Base-by-base conservation (phyloP, 1,140 invertebrate genomes). In the Spodoptera frugiperda region DNA sequence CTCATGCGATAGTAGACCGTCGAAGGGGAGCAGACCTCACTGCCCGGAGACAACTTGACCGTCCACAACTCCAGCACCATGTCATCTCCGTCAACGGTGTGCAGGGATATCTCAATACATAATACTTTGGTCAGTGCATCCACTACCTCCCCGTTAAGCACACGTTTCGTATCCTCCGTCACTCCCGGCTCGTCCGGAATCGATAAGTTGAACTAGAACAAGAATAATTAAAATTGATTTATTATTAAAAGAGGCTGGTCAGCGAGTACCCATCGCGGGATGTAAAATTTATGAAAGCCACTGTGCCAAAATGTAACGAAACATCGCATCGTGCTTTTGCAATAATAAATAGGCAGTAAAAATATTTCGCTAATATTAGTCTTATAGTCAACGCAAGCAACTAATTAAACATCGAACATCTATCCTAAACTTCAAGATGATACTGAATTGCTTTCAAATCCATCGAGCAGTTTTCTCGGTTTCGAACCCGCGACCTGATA, bases 21-120 rank as follows among this genome's bases (percentile, higher is more conserved):
- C 3, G 90, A 88, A 8, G 91, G 83, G 6, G 91, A 91, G 54
- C 77, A 85, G n/a, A 76, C 57, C 54, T 92, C 89, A 77, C 81
- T 82, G 19, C 83, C 85, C 1, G 88, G 87, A 0, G 79, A 65
- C 54, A 93, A 80, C 44, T 86, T 86, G 1, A 93, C 86, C 3
- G 92, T 90, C 92, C 92, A 93, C 19, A 90, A 19, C 71, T 93
- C 92, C 17, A 93, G 75, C 6, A 93, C 86, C 91, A 92, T 92
- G 78, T 91, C 86, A 80, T 92, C 91, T 6, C 89, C 90, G 68
- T 93, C 92, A 73, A 76, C 87, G 10, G 91, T 92, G 53, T 84
- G 80, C 46, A 93, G 74, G 11, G 84, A 88, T 79, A 93, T 92
- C 80, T 93, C 92, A 79, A 93, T 92, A 63, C 89, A 91, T 6